Base-by-base conservation (phyloP, 2,888 invertebrate genomes). In the Acronicta alni region DNA sequence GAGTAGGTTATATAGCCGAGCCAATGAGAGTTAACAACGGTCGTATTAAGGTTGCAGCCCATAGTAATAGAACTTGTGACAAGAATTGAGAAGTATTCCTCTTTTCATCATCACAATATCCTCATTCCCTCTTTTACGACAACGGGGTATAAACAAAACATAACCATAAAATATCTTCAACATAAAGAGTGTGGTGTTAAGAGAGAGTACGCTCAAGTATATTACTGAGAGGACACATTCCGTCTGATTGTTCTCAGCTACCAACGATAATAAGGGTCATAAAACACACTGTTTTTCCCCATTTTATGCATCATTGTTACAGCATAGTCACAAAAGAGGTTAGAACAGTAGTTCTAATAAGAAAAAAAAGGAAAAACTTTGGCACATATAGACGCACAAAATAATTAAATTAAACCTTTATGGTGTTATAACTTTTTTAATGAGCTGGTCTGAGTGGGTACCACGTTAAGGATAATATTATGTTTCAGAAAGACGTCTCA, bases 221-320 rank as follows among this genome's bases (percentile, higher is more conserved):
- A 10, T 43, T n/a, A 43, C 32, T 14, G 10, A 32, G 38, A 51
- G 46, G 46, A 51, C 46, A 57, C 62, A 64, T 62, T 64, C 38
- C 26, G 18, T 62, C 26, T 62, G 63, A 64, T 64, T 62, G 62
- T 64, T 57, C 63, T 52, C 35, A 51, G 57, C 63, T 46, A 56
- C 30, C 41, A 56, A 44, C 46, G 57, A 57, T 64, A 62, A 57
- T 62, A 64, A 52, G 46, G 63, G 51, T 57, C 46, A 57, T 64
- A 64, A 64, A 64, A 62, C 57, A 55, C 45, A 35, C 18, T 18
- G 57, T 62, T 57, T 62, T 62, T 47, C 46, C 46, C 32, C 45
- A 17, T 64, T 62, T 43, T 35, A 43, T 62, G 46, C 46, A 62
- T 39, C 32, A 46, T 47, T 61, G 42, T 61, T 43, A 56, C 41